Percentiles rank a stretch among this genome's conserved stretches.
Conservation (phyloP, 2,113 vertebrate species). For the Neotoma lepida region DNA sequence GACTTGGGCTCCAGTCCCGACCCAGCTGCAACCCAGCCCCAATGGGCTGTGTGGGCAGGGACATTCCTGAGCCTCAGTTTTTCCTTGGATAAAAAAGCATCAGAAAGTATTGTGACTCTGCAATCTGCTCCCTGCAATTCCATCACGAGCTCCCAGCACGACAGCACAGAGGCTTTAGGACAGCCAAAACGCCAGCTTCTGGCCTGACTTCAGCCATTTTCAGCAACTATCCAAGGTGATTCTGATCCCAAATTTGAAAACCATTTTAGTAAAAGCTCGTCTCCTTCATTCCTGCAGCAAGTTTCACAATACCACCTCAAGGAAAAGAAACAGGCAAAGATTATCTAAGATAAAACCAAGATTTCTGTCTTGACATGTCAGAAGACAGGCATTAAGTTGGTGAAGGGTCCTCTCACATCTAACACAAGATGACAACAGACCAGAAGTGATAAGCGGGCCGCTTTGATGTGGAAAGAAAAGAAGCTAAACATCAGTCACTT, state of each 20-base stretch:
- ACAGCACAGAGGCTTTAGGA: neutral
- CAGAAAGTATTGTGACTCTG: neutral
- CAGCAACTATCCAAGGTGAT: slow-evolving; percentile 9
- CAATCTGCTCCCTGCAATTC: neutral
- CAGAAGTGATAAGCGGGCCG: slow-evolving; percentile 46
- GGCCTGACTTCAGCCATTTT: neutral
- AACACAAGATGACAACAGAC: slow-evolving; percentile 21
- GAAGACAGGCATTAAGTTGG: slow-evolving; percentile 31
- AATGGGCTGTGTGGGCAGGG: neutral
- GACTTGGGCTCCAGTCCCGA: neutral
- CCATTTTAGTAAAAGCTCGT: neutral
- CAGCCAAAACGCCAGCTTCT: neutral
- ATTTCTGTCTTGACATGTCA: slow-evolving; percentile 26
- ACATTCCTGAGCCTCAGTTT: slow-evolving; percentile 7
- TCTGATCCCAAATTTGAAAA: neutral
- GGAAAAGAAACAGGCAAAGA: neutral
- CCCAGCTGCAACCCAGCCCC: neutral
- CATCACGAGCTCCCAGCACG: neutral
- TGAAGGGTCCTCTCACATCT: neutral
- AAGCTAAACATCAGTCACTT: slow-evolving; percentile 62
- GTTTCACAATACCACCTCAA: neutral
- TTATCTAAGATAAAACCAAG: slow-evolving; percentile 17
- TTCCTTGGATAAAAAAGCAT: neutral
- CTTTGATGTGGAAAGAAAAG: slow-evolving; percentile 69
- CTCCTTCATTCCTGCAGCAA: neutral